These are phyloP conservation scores for Hyposoter dolosus DNA, from an alignment of 2,888 invertebrate genomes.

Conservation along the genomic window DNA sequence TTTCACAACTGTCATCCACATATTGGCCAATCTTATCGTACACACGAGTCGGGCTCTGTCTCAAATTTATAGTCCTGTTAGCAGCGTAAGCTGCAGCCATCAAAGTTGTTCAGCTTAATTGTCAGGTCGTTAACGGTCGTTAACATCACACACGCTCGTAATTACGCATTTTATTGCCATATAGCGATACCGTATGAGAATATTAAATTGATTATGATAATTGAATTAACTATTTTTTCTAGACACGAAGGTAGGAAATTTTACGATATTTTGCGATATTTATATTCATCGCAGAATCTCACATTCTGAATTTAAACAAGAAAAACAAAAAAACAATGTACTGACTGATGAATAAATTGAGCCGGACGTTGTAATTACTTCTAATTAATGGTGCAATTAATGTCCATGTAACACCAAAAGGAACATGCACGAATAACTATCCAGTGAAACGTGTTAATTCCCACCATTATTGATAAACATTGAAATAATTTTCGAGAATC, in stretches of 20 bases:
- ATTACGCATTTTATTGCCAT: not conserved
- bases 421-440: not conserved
- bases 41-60: not conserved
- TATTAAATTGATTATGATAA: not conserved
- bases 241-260: not conserved
- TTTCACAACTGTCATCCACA: not conserved
- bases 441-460: not conserved
- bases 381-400: not conserved
- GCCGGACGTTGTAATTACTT: not conserved
- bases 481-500: not conserved
- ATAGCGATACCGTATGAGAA: not conserved
- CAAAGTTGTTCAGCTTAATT: conserved; percentile 13
- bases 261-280: not conserved
- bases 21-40: not conserved
- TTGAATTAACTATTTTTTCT: not conserved
- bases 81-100: conserved; percentile 5
- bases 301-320: not conserved
- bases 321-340: no score
- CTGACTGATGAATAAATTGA: not conserved
- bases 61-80: not conserved
- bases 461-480: not conserved
- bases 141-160: conserved; percentile 19
- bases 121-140: conserved; percentile 46
- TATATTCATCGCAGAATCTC: not conserved
- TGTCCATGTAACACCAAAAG: not conserved